Percentiles rank a stretch among this genome's conserved stretches.
Conservation (phyloP, 2,888 invertebrate genomes). For the Drosophila subsilvestris region DNA sequence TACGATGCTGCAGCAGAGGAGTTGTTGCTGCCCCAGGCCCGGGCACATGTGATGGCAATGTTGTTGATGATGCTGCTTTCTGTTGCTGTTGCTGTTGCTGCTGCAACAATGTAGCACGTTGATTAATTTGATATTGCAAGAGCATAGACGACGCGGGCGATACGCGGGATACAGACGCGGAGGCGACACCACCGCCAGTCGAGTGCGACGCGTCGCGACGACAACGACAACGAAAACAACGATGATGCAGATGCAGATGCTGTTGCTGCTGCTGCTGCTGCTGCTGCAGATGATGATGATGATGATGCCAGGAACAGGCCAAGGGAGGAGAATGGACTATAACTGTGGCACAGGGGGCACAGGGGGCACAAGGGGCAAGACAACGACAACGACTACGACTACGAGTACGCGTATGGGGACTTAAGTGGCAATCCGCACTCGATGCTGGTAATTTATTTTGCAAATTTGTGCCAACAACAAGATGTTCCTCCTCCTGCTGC, state of each 20-base stretch:
- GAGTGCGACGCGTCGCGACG: slow-evolving; percentile 69
- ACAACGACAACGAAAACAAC: slow-evolving; percentile 26
- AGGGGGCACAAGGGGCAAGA: background rate
- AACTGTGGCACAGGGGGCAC: background rate
- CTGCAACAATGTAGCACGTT: slow-evolving; percentile 79
- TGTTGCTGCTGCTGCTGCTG: background rate
- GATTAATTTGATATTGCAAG: slow-evolving; percentile 79
- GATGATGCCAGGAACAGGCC: background rate
- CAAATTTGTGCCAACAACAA: slow-evolving; percentile 66
- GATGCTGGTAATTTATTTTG: slow-evolving; percentile 73
- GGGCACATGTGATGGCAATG: slow-evolving; percentile 54
- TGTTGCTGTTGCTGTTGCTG: slow-evolving; percentile 54
- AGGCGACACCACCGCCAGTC: slow-evolving; percentile 51
- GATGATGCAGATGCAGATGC: background rate
- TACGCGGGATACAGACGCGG: slow-evolving; percentile 41
- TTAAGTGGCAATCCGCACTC: slow-evolving; percentile 66
- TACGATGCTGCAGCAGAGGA: slow-evolving; percentile 64
- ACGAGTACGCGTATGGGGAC: slow-evolving; percentile 35
- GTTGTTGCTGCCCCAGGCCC: slow-evolving; percentile 20
- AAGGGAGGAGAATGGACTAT: background rate
- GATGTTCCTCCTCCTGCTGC: slow-evolving; percentile 24
- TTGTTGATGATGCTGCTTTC: slow-evolving; percentile 47
- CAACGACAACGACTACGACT: slow-evolving; percentile 14
- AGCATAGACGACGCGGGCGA: slow-evolving; percentile 74
- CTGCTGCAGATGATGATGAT: background rate